phyloP scores from a whole-genome alignment of 2,113 vertebrate species.

The Okapia johnstoni region DNA sequence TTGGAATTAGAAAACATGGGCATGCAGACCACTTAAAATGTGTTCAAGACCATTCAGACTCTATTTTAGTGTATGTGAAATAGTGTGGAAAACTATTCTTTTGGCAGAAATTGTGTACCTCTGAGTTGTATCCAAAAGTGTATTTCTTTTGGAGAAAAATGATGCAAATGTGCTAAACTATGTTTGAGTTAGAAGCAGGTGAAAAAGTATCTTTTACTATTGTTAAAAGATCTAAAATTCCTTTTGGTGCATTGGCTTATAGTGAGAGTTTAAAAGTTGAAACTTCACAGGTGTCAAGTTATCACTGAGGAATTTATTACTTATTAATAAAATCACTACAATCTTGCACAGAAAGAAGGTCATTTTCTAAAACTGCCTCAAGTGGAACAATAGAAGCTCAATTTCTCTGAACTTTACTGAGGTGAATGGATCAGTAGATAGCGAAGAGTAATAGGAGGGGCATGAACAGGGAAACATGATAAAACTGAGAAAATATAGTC shows the following conservation, averaged over 20 bases:
- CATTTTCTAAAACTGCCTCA: constrained; percentile 1
- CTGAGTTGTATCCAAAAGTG: constrained; percentile 14
- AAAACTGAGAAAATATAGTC: background rate
- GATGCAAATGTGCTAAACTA: constrained; percentile 44
- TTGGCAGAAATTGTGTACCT: constrained; percentile 19
- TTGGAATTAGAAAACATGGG: constrained; percentile 1
- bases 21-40: background rate
- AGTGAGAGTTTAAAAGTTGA: constrained; percentile 60
- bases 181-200: constrained; percentile 55
- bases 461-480: background rate
- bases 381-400: constrained; percentile 9
- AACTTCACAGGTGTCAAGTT: constrained; percentile 53
- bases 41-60: background rate
- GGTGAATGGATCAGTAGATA: background rate
- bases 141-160: constrained; percentile 57
- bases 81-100: constrained; percentile 39
- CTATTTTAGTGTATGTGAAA: constrained; percentile 41
- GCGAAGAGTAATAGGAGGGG: background rate
- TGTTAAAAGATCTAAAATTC: constrained; percentile 55
- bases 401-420: constrained; percentile 46
- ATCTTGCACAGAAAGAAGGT: constrained; percentile 29
- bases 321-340: constrained; percentile 60
- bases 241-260: constrained; percentile 23
- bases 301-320: constrained; percentile 60
- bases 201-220: constrained; percentile 53